These are phyloP conservation scores for Drosophila mulleri DNA, from an alignment of 2,888 invertebrate genomes.

Conservation along the genomic window DNA sequence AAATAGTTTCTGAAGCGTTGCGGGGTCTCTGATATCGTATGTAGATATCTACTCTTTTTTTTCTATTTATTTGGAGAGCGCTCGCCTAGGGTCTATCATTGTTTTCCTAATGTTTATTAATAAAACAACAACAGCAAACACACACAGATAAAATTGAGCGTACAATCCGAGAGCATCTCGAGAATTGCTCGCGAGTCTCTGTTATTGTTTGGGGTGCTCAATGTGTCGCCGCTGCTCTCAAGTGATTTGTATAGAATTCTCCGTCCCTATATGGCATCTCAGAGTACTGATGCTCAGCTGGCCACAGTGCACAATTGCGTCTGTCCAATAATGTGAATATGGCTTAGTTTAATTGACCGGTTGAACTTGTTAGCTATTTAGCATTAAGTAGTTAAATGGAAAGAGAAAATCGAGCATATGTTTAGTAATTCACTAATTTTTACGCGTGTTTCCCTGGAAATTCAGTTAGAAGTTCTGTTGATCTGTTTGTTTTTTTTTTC, in stretches of 20 bases:
- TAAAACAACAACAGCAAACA: slow-evolving; percentile 16
- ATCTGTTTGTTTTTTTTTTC: neutral
- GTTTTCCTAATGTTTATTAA: slow-evolving; percentile 61
- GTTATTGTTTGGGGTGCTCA: slow-evolving; percentile 8
- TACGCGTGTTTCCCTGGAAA: neutral
- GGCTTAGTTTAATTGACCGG: slow-evolving; percentile 21
- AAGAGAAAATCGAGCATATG: slow-evolving; percentile 4
- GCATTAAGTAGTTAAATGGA: slow-evolving; percentile 5
- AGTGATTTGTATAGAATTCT: slow-evolving; percentile 30
- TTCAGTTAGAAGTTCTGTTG: neutral
- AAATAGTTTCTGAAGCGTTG: slow-evolving; percentile 48
- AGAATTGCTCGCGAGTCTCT: slow-evolving; percentile 15
- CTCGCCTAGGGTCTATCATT: slow-evolving; percentile 36
- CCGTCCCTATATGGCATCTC: neutral
- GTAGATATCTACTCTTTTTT: slow-evolving; percentile 9
- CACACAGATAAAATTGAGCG: slow-evolving; percentile 11
- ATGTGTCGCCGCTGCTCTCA: slow-evolving; percentile 11
- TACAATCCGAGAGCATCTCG: slow-evolving; percentile 14
- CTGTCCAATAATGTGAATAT: slow-evolving; percentile 16
- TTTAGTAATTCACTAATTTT: slow-evolving; percentile 6
- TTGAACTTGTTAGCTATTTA: slow-evolving; percentile 34
- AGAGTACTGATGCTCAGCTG: neutral
- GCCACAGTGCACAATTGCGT: slow-evolving; percentile 17
- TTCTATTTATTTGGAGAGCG: slow-evolving; percentile 27
- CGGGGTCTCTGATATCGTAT: slow-evolving; percentile 53